Evolutionary conservation across 2,113 vertebrate genomes (phyloP).

Genomic region (Tupaia chinensis): DNA sequence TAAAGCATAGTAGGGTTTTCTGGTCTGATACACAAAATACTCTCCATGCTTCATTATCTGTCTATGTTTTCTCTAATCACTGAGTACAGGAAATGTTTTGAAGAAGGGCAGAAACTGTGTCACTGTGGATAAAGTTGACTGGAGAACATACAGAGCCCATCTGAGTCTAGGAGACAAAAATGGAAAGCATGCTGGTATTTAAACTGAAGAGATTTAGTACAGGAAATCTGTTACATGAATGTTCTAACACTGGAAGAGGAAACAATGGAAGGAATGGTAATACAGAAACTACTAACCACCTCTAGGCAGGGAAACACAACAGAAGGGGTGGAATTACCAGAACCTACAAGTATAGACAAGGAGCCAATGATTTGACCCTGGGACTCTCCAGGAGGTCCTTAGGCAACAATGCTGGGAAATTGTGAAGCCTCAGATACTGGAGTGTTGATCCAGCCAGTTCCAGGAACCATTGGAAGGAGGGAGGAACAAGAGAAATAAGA

Average conservation of each 20-base stretch:
- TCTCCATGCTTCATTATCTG: not conserved
- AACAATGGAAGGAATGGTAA: not conserved
- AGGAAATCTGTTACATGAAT: not conserved
- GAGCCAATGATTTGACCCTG: fast-evolving
- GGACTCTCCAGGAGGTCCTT: not conserved
- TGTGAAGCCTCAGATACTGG: not conserved
- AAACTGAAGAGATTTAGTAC: not conserved
- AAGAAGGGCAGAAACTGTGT: not conserved
- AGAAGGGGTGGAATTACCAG: not conserved
- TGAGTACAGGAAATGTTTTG: not conserved
- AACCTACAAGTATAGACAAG: not conserved
- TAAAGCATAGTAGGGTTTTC: not conserved
- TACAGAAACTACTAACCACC: not conserved
- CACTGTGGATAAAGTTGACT: not conserved
- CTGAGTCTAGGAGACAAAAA: not conserved
- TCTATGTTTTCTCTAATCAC: not conserved
- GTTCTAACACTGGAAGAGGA: not conserved
- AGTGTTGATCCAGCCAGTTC: not conserved
- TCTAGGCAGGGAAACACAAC: not conserved
- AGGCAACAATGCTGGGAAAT: not conserved
- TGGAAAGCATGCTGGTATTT: not conserved
- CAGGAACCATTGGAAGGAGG: not conserved
- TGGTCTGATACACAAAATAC: not conserved
- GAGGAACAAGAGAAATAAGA: not conserved
- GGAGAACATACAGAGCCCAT: not conserved